phyloP scores from a whole-genome alignment of 2,797 vertebrate genomes.

The Sitta carolinensis region DNA sequence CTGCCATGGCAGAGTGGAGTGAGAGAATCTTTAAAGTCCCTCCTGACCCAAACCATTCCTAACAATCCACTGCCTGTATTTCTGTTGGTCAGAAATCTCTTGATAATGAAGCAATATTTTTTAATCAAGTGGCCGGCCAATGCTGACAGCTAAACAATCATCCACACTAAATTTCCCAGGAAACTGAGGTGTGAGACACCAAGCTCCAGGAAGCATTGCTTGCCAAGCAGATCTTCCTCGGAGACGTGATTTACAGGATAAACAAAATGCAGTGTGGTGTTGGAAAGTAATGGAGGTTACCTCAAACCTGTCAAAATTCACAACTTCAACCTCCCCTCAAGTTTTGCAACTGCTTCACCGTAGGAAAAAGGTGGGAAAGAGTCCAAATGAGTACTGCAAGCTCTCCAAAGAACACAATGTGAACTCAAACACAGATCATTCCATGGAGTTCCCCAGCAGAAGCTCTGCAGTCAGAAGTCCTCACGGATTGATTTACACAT shows the following conservation, averaged over 20 bases:
- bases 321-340: not conserved
- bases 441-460: not conserved
- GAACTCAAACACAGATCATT: not conserved
- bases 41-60: not conserved
- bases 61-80: not conserved
- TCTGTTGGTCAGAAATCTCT: not conserved
- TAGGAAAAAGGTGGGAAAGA: not conserved
- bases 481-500: not conserved
- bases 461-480: not conserved
- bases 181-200: not conserved
- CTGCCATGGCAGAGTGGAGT: not conserved
- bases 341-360: not conserved
- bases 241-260: not conserved
- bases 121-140: not conserved
- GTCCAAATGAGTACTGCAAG: not conserved
- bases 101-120: not conserved
- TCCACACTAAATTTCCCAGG: not conserved
- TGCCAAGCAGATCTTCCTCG: not conserved
- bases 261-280: not conserved
- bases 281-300: not conserved
- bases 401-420: not conserved
- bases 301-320: not conserved
- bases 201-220: not conserved
- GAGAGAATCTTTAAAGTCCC: not conserved
- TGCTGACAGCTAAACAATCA: not conserved